Base-by-base conservation (phyloP, 2,113 vertebrate species). In the Nothobranchius furzeri region DNA sequence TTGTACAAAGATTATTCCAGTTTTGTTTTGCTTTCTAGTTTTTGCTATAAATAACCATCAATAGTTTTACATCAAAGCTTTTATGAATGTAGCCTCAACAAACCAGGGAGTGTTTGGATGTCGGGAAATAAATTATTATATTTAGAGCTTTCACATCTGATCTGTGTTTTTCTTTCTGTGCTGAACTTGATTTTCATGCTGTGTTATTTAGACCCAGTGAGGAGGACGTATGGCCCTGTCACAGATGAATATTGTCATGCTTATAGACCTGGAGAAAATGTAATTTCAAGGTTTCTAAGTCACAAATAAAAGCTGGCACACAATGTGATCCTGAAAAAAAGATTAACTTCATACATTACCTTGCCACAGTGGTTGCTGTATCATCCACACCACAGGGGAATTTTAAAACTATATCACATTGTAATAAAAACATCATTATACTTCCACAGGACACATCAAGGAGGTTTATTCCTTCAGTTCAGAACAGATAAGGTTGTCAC, bases 341-440 rank as follows among this genome's bases (percentile, higher is more conserved):
- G 37, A 12, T 37, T 55, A 7, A n/a, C 46, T 75, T 36, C 17
- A 24, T 40, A 73, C 60, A 12, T 36, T 55, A 46, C 20, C 20
- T 20, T 20, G 20, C 20, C 17, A 57, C 46, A 53, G 64, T 70
- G 62, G 74, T 83, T 72, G 36, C 36, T 85, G 78, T 79, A 72
- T 82, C 58, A 71, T 75, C 65, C 49, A 40, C 17, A 50, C 62
- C 43, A 13, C 17, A 13, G 43, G 25, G 40, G 52, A 30, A 36
- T 75, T 63, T 7, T 6, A 47, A 62, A 71, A 37, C 52, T 54
- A 25, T 61, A 73, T 70, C 50, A 50, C n/a, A 1, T 15, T 55
- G 42, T 75, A 59, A 72, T 69, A 67, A 63, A 79, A 82, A 73
- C 25, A 59, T 25, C 54, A 56, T 77, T 72, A 60, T 7, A 61